Evolutionary conservation across 2,888 invertebrate species (phyloP).

Genomic region (Conops quadrifasciatus): DNA sequence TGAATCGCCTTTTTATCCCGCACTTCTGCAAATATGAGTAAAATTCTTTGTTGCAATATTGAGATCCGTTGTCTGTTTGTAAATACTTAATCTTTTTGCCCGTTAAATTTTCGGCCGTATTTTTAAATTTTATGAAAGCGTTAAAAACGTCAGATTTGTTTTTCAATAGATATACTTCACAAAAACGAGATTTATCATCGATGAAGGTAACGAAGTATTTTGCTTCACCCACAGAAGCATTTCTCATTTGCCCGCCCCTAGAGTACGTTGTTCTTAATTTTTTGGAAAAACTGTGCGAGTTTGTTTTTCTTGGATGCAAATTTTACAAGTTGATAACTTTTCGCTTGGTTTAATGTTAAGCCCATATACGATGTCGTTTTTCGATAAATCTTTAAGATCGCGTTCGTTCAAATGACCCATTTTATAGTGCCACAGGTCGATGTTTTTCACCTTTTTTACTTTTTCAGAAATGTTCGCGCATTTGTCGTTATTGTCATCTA

Average conservation of each 20-base stretch:
- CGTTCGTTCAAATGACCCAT: too few species aligned
- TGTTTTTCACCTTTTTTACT: too few species aligned
- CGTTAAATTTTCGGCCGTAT: constrained; percentile 33
- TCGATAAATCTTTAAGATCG: too few species aligned
- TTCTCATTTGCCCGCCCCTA: too few species aligned
- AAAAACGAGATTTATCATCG: too few species aligned
- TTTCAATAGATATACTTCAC: constrained; percentile 39
- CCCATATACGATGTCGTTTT: too few species aligned
- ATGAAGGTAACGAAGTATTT: too few species aligned
- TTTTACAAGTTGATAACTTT: too few species aligned
- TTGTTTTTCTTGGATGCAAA: constrained; percentile 39
- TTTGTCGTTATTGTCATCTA: constrained; percentile 37
- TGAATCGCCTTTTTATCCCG: constrained; percentile 42
- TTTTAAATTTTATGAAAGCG: constrained; percentile 39
- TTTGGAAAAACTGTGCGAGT: constrained; percentile 33
- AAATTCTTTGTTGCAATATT: constrained; percentile 43
- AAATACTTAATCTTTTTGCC: too few species aligned
- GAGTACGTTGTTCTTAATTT: constrained; percentile 21
- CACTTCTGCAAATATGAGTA: constrained; percentile 35
- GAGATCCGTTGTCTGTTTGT: constrained; percentile 42
- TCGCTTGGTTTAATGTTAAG: too few species aligned
- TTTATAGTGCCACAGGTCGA: too few species aligned
- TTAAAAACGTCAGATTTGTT: constrained; percentile 39
- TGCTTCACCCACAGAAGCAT: too few species aligned
- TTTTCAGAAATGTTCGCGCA: constrained; percentile 38